Evolutionary conservation across 2,113 vertebrate genomes (phyloP), one percentile per base, ranked within the genome.

Genomic region (Lagopus leucura): DNA sequence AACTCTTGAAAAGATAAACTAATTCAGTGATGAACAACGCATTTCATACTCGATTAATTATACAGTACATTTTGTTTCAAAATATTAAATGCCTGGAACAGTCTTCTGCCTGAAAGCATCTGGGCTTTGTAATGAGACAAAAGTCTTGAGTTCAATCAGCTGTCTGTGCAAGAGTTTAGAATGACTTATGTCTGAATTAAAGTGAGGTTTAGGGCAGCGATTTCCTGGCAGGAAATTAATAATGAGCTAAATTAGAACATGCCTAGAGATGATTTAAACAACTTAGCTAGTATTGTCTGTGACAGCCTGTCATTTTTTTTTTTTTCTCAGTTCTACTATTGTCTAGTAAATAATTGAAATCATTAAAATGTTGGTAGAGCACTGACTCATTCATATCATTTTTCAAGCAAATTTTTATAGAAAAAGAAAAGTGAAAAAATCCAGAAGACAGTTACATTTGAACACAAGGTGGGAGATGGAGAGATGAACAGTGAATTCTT

Each of bases 181-280:
- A 93, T 97, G 75, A 95, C 90, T 96, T 97, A 94, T 88, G 90
- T 82, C 73, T 95, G 82, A 95, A 96, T 96, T 95, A 94, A 83
- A 76, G 86, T 92, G 88, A 94, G 96, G 79, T 96, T 97, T 97
- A 90, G 82, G 81, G 55, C 43, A 95, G 75, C 78, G 77, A 91
- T 95, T 96, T 96, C 89, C 93, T 95, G 90, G 92, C 83, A 96
- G 95, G 83, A 95, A 97, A 97, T 97, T 97, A 97, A 96, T 96
- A 96, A 97, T 95, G 89, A 97, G 77, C 64, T 95, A 94, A 97
- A 97, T 96, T 97, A 94, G 89, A 91, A 93, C 87, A 96, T 83
- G 95, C n/a, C 64, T 96, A 85, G 94, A 96, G 96, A 96, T 94
- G 89, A 95, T 96, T 97, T 96, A 92, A 96, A 89, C 83, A 96